Evolutionary conservation across 2,888 invertebrate genomes (phyloP).

Genomic region (Pycnomerus fuliginosus): DNA sequence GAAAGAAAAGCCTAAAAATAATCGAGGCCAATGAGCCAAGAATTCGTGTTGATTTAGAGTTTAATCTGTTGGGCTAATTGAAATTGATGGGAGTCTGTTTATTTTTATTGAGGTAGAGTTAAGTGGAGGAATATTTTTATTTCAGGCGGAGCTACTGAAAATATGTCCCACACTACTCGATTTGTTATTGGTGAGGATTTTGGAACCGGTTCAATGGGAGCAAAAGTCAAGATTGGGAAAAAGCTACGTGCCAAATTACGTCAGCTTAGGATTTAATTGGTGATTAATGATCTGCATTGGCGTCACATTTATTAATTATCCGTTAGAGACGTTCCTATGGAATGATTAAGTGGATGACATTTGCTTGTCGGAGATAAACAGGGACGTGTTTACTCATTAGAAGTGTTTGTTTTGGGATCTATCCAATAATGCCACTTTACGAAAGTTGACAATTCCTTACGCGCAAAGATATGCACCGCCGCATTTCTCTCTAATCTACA

Average conservation of each 20-base stretch:
- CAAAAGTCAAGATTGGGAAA: too few species aligned
- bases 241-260: conserved; percentile 42
- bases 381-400: conserved; percentile 46
- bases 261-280: conserved; percentile 47
- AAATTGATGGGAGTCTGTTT: conserved; percentile 25
- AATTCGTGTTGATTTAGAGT: conserved; percentile 25
- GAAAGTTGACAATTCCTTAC: conserved; percentile 16
- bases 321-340: conserved; percentile 43
- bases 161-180: too few species aligned
- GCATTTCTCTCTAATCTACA: too few species aligned
- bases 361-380: conserved; percentile 44
- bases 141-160: too few species aligned
- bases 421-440: conserved; percentile 35
- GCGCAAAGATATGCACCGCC: too few species aligned
- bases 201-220: too few species aligned
- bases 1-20: conserved; percentile 4
- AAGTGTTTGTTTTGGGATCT: conserved; percentile 41
- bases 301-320: conserved; percentile 49
- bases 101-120: conserved; percentile 21
- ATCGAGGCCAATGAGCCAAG: conserved; percentile 20
- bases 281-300: conserved; percentile 46
- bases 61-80: conserved; percentile 30
- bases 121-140: too few species aligned
- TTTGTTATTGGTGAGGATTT: too few species aligned
- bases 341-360: conserved; percentile 47